Base-by-base conservation (phyloP, 2,888 invertebrate genomes). In the Cyclophora punctaria region DNA sequence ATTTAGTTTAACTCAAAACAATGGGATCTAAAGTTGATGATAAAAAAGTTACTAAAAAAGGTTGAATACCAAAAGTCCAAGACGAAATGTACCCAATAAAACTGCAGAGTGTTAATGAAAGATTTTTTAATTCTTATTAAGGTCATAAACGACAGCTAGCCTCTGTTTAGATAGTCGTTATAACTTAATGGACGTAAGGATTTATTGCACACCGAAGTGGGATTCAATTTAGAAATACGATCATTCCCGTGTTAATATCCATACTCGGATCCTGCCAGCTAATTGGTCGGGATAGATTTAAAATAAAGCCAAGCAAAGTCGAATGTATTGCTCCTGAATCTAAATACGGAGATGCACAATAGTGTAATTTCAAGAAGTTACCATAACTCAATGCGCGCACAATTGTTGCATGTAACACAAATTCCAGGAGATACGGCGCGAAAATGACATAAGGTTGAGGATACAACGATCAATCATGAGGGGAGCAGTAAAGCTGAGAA, bases 381-480 rank as follows among this genome's bases (percentile, higher is more conserved):
- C 76, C 83, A 81, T 81, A 83, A 84, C 80, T 85, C 80, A 81
- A 76, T 78, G 74, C 65, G 57, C 62, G 77, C 37, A 37, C 78
- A 79, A 85, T 83, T 85, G 85, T 81, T 80, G 78, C 79, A 71
- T 72, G 81, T 78, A 78, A 78, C 79, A 78, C 79, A 78, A 78
- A 83, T 82, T 83, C 84, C 75, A 67, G 78, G 82, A 80, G 80
- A 81, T 83, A 81, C 71, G 74, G 83, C 71, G 79, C 81, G 80
- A 78, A 78, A 85, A 84, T 87, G 86, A 85, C 86, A 86, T 84
- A 84, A 84, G 86, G 80, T 78, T 66, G 83, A 79, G 77, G 85
- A 85, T 85, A 85, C 85, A 79, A 85, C 87, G 83, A 88, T 87
- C 87, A 87, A 88, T 87, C 87, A 88, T 70, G 78, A 74, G 73